phyloP scores from a whole-genome alignment of 2,888 invertebrate species.

The Harpalus rubripes region DNA sequence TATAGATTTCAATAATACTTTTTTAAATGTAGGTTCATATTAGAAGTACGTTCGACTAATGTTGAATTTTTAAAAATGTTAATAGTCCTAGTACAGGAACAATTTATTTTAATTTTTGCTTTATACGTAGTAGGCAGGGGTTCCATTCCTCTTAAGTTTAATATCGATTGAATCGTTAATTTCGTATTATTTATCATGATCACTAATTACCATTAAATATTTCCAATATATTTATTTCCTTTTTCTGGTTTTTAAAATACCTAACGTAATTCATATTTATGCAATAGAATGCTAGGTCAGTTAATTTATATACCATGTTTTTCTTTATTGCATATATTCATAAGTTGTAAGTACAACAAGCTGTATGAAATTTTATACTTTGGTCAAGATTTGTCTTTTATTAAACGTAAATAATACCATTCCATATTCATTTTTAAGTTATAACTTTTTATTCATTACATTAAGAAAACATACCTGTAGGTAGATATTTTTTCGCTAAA shows the following conservation, averaged over 20 bases:
- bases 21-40: too few species aligned
- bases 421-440: too few species aligned
- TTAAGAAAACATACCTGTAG: not conserved
- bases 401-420: not conserved
- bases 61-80: too few species aligned
- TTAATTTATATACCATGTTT: slow-evolving; percentile 8
- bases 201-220: not conserved
- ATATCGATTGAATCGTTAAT: not conserved
- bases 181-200: not conserved
- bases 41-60: too few species aligned
- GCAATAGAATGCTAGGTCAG: slow-evolving; percentile 10
- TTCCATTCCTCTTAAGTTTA: too few species aligned
- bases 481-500: not conserved
- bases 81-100: too few species aligned
- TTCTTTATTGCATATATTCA: slow-evolving; percentile 9
- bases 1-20: too few species aligned
- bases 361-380: not conserved
- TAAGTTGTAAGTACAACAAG: not conserved
- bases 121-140: too few species aligned
- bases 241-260: not conserved
- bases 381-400: not conserved
- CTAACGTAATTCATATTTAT: slow-evolving; percentile 1
- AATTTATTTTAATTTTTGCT: too few species aligned
- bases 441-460: not conserved
- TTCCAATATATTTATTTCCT: not conserved